Evolutionary conservation across 2,113 vertebrate species (phyloP).

Genomic region (Phrynosoma platyrhinos): DNA sequence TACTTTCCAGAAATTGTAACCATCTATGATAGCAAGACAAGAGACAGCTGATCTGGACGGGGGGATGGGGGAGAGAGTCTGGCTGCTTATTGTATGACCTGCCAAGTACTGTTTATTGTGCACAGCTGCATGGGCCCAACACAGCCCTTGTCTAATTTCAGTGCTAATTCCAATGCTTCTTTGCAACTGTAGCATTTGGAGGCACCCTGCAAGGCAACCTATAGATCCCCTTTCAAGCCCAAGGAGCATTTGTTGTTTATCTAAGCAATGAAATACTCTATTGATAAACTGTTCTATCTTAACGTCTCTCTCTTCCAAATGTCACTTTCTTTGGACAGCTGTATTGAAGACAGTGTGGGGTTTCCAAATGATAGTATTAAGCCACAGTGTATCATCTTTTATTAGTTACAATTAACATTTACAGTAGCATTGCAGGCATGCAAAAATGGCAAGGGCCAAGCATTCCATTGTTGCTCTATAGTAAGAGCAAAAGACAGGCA

Average conservation of each 20-base stretch:
- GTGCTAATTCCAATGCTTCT: background rate
- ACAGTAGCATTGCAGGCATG: background rate
- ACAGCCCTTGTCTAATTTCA: background rate
- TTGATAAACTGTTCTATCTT: background rate
- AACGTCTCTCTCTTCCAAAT: background rate
- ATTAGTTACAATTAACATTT: background rate
- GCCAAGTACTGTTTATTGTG: slow-evolving; percentile 8
- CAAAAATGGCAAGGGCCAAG: background rate
- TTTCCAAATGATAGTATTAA: background rate
- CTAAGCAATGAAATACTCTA: background rate
- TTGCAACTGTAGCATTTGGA: background rate
- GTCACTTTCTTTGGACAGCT: background rate
- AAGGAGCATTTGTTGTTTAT: background rate
- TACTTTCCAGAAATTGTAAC: background rate
- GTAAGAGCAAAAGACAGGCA: background rate
- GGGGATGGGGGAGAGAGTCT: no score
- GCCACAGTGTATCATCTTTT: background rate
- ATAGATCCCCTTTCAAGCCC: background rate
- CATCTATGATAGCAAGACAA: background rate
- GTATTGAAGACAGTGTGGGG: background rate
- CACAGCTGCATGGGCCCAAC: background rate
- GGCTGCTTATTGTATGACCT: background rate
- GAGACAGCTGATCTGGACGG: background rate
- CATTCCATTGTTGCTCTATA: background rate
- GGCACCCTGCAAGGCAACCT: background rate